phyloP scores from a whole-genome alignment of 92 coral and sea anemone genomes.

The Paragorgia papillata region DNA sequence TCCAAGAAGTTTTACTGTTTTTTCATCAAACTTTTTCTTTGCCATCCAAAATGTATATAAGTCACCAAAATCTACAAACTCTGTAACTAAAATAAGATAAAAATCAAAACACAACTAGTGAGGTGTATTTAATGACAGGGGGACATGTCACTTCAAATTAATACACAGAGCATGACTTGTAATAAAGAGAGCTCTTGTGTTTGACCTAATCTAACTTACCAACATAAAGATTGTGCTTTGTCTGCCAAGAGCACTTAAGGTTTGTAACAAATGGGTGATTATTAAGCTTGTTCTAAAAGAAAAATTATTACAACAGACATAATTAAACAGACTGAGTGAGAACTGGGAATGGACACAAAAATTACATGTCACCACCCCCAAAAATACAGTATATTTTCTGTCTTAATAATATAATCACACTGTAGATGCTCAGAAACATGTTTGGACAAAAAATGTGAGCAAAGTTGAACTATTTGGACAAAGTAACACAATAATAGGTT shows the following conservation, averaged over 20 bases:
- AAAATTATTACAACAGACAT: too few species aligned
- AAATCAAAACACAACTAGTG: background rate
- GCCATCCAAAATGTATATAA: slow-evolving; percentile 86
- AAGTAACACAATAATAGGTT: too few species aligned
- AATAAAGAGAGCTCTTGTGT: too few species aligned
- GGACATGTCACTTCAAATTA: too few species aligned
- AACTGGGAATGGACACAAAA: background rate
- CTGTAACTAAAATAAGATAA: slow-evolving; percentile 66
- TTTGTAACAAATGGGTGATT: slow-evolving; percentile 88
- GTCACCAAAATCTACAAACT: slow-evolving; percentile 93
- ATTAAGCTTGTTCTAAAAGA: slow-evolving; percentile 70
- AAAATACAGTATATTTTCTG: too few species aligned
- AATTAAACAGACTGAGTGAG: background rate
- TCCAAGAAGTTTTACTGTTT: slow-evolving; percentile 70
- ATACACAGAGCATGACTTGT: too few species aligned
- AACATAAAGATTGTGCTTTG: slow-evolving; percentile 91
- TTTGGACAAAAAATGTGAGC: too few species aligned
- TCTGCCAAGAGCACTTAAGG: slow-evolving; percentile 96
- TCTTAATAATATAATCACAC: too few species aligned
- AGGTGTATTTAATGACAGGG: too few species aligned
- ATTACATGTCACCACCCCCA: background rate
- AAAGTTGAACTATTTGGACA: too few species aligned
- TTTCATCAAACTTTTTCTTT: slow-evolving; percentile 71
- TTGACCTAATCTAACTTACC: slow-evolving; percentile 71
- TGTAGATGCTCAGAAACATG: too few species aligned